A percentile compares a stretch with the other conserved stretches of the same genome.
Conservation (phyloP, 37 sponge, comb jelly and placozoan genomes). For the Geodia barretti region DNA sequence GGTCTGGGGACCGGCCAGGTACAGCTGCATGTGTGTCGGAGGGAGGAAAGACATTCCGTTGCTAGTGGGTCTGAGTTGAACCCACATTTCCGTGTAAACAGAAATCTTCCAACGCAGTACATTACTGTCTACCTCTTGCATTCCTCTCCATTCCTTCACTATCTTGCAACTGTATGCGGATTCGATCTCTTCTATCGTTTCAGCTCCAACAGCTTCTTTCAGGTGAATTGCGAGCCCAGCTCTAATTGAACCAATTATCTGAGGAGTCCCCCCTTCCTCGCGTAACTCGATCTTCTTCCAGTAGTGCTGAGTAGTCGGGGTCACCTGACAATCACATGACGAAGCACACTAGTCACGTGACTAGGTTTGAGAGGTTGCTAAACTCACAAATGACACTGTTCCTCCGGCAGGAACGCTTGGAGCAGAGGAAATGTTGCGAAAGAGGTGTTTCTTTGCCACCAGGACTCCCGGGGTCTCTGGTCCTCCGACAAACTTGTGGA, state of each 20-base stretch:
- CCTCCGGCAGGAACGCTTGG: slow-evolving; percentile 85
- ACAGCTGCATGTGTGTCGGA: slow-evolving; percentile 20
- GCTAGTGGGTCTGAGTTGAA: too few species aligned
- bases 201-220: slow-evolving; percentile 62
- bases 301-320: slow-evolving; percentile 64
- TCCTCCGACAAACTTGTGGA: slow-evolving; percentile 95
- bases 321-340: slow-evolving; percentile 41
- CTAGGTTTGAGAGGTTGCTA: background rate
- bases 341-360: too few species aligned
- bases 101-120: background rate
- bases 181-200: slow-evolving; percentile 42
- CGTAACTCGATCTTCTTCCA: slow-evolving; percentile 74
- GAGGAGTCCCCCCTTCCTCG: slow-evolving; percentile 94
- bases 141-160: slow-evolving; percentile 18
- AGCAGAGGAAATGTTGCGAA: slow-evolving; percentile 31
- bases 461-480: slow-evolving; percentile 87
- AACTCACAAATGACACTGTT: slow-evolving; percentile 88
- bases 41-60: too few species aligned
- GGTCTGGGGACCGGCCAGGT: slow-evolving; percentile 46
- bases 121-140: slow-evolving; percentile 11
- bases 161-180: slow-evolving; percentile 13
- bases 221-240: slow-evolving; percentile 88
- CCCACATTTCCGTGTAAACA: background rate
- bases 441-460: slow-evolving; percentile 86
- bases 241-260: slow-evolving; percentile 81